phyloP scores from a whole-genome alignment of 1,140 invertebrate genomes.

The Oedothorax gibbosus region DNA sequence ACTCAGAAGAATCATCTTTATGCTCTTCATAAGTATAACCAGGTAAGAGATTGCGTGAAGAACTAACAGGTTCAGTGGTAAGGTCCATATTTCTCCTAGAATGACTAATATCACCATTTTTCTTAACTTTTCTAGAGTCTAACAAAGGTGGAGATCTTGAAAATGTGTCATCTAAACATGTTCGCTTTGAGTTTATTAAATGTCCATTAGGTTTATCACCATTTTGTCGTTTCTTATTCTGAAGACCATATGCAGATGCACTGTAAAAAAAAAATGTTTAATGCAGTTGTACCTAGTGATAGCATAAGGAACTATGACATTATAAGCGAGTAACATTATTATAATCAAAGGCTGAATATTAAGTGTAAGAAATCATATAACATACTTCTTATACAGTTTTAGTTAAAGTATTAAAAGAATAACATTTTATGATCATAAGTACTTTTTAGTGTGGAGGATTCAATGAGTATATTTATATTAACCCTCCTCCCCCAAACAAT shows the following conservation, averaged over 20 bases:
- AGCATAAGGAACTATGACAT: neutral
- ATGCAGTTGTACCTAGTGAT: too few relatives aligned
- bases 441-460: too few relatives aligned
- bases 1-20: conserved; percentile 16
- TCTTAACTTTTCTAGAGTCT: conserved; percentile 2
- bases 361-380: too few relatives aligned
- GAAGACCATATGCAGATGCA: neutral
- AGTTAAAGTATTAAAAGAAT: too few relatives aligned
- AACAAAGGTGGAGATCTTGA: conserved; percentile 1
- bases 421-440: too few relatives aligned
- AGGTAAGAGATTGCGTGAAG: conserved; percentile 5
- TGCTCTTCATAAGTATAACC: conserved; percentile 48
- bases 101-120: neutral
- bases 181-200: conserved; percentile 40
- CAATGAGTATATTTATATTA: too few relatives aligned
- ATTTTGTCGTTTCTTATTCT: conserved; percentile 52
- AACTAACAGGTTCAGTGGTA: neutral
- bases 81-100: neutral
- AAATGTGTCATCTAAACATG: conserved; percentile 35
- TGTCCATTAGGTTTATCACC: conserved; percentile 41
- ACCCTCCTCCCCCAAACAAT: too few relatives aligned
- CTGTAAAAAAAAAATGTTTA: conserved; percentile 43
- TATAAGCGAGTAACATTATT: neutral
- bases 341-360: neutral
- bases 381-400: too few relatives aligned